Evolutionary conservation across 2,113 vertebrate genomes (phyloP).

Genomic region (Cromileptes altivelis): DNA sequence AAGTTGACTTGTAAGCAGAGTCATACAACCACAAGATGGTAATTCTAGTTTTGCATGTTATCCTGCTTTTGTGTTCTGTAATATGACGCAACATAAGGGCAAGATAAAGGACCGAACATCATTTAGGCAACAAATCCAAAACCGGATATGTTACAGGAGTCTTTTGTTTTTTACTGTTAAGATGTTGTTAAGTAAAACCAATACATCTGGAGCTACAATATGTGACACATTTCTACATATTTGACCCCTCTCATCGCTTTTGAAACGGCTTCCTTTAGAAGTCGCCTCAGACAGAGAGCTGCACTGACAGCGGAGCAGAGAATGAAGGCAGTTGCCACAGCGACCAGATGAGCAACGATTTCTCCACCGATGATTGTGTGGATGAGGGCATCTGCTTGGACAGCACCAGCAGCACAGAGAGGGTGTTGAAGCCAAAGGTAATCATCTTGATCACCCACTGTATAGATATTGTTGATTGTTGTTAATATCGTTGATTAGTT

Average conservation of each 20-base stretch:
- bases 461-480: not conserved
- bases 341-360: constrained; percentile 99
- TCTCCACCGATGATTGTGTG: constrained; percentile 96
- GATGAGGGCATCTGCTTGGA: constrained; percentile 99
- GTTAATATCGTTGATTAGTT: not conserved
- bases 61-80: not conserved
- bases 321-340: constrained; percentile 99
- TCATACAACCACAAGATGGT: no score
- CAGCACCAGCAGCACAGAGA: constrained; percentile 90
- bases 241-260: constrained; percentile 2
- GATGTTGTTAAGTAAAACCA: not conserved
- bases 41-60: no score
- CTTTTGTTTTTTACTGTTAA: not conserved
- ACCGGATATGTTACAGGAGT: not conserved
- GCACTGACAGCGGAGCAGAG: constrained; percentile 98
- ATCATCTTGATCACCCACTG: not conserved
- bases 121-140: not conserved
- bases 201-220: not conserved
- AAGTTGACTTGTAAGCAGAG: no score
- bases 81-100: not conserved
- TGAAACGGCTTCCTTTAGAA: constrained; percentile 85
- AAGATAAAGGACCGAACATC: not conserved
- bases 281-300: constrained; percentile 98
- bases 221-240: not conserved
- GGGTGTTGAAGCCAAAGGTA: constrained; percentile 94